Evolutionary conservation across 1,140 invertebrate genomes (phyloP).

Genomic region (Meloidogyne chitwoodi): DNA sequence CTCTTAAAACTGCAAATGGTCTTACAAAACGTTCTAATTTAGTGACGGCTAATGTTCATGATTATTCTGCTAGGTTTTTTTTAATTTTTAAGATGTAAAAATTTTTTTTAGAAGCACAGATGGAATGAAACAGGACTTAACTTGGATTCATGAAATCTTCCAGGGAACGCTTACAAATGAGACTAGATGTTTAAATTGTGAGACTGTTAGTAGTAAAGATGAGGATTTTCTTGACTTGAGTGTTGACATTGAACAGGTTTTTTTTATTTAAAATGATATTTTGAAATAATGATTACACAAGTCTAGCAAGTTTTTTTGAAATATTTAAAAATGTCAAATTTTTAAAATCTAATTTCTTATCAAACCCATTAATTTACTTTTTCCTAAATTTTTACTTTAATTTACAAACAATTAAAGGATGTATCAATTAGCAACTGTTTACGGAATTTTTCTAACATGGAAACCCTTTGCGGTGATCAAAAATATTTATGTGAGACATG

Average conservation of each 20-base stretch:
- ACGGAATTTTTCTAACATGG: constrained; percentile 92
- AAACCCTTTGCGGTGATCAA: constrained; percentile 97
- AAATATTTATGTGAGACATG: constrained; percentile 99
- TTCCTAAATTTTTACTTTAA: neutral
- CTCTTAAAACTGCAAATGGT: constrained; percentile 27
- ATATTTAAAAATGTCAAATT: too few species aligned
- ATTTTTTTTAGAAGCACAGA: constrained; percentile 14
- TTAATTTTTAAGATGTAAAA: neutral
- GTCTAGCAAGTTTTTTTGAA: too few species aligned
- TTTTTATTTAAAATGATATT: neutral
- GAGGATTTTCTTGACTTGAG: constrained; percentile 98
- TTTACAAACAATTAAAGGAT: constrained; percentile 65
- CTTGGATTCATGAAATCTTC: constrained; percentile 99
- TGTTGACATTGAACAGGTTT: constrained; percentile 87
- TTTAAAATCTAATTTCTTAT: too few species aligned
- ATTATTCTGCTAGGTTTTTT: constrained; percentile 13
- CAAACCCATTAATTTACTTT: too few species aligned
- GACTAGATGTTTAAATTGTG: constrained; percentile 96
- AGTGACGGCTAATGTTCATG: constrained; percentile 3
- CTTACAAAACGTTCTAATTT: constrained; percentile 1
- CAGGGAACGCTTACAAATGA: constrained; percentile 98
- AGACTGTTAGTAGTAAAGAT: constrained; percentile 95
- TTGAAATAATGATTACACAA: too few species aligned
- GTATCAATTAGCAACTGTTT: constrained; percentile 97
- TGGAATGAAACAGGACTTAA: constrained; percentile 20